Conservation (phyloP, 2,797 vertebrate species). For the Sebastes diaconus region DNA sequence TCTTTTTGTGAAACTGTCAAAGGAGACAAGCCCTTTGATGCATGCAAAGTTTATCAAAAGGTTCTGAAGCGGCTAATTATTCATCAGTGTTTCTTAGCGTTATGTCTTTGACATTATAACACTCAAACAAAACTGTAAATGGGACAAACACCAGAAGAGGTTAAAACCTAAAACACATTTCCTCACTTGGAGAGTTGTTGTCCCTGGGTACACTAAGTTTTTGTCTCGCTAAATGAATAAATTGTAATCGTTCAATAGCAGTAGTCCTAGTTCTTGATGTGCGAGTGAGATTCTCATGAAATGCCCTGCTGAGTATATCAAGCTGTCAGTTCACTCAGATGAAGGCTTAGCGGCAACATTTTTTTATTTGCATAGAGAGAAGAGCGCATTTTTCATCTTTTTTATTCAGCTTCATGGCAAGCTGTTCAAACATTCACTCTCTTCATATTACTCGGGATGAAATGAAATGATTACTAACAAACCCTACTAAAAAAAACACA, state of each 20-base stretch:
- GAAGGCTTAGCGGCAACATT: constrained; percentile 15
- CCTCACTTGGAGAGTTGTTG: constrained; percentile 15
- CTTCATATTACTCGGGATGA: background rate
- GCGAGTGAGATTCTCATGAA: constrained; percentile 25
- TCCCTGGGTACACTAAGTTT: constrained; percentile 16
- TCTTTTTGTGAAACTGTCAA: constrained; percentile 61
- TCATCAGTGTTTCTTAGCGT: constrained; percentile 49
- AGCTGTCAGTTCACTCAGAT: constrained; percentile 43
- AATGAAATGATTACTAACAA: constrained; percentile 1
- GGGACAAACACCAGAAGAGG: constrained; percentile 28
- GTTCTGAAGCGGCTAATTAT: constrained; percentile 67
- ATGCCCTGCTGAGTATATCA: constrained; percentile 32
- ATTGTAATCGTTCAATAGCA: constrained; percentile 15
- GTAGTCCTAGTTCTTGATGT: constrained; percentile 15
- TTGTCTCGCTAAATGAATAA: constrained; percentile 37
- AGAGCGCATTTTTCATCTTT: constrained; percentile 10
- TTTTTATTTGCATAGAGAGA: constrained; percentile 25
- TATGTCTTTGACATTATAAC: constrained; percentile 48
- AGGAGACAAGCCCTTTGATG: constrained; percentile 64
- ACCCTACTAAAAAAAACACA: background rate
- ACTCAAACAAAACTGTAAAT: constrained; percentile 47
- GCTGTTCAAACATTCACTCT: constrained; percentile 23
- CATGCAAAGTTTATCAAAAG: constrained; percentile 67
- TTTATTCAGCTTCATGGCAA: constrained; percentile 10
- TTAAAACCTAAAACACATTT: constrained; percentile 24